Base-by-base conservation (phyloP, 2,113 vertebrate species). In the Saguinus midas region DNA sequence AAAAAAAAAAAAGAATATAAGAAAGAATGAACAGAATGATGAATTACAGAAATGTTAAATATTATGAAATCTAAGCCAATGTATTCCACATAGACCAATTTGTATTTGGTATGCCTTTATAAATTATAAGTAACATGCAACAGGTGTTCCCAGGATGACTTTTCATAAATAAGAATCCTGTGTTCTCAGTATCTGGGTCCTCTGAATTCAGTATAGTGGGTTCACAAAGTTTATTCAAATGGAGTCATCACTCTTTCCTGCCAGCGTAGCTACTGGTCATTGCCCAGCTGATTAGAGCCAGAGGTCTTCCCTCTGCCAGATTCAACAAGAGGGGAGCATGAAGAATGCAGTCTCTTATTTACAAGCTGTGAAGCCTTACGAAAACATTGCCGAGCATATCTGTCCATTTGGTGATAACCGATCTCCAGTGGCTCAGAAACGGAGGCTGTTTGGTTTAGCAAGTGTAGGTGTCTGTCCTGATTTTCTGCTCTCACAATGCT, bases 401-500 rank as follows among this genome's bases (percentile, higher is more conserved):
- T 96, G 87, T 96, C 75, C 86, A 93, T 98, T 94, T 98, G 95
- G 90, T 96, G 96, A 97, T 97, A 98, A 98, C 73, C 80, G 81
- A 97, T 95, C 85, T 95, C 64, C 79, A 90, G 97, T 64, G 96
- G 6, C 85, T 81, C 86, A 64, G 84, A 97, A 97, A 97, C 86
- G 81, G 78, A 93, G 97, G 86, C 73, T 92, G 61, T 87, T 96
- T 84, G 92, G 76, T 83, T 97, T 87, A 91, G 83, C 83, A 92
- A 91, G 87, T 37, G 43, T 57, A 96, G 93, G 91, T 95, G 95
- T 70, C 95, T 97, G 90, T 92, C 95, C 93, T 87, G 64, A 97
- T 92, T 98, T 98, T 91, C 96, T 97, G 85, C 90, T 98, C 94
- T 78, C 93, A 97, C 86, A 97, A 96, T 94, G 94, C 78, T 96